Conservation (phyloP, 2,113 vertebrate species). For the Spermophilus dauricus region DNA sequence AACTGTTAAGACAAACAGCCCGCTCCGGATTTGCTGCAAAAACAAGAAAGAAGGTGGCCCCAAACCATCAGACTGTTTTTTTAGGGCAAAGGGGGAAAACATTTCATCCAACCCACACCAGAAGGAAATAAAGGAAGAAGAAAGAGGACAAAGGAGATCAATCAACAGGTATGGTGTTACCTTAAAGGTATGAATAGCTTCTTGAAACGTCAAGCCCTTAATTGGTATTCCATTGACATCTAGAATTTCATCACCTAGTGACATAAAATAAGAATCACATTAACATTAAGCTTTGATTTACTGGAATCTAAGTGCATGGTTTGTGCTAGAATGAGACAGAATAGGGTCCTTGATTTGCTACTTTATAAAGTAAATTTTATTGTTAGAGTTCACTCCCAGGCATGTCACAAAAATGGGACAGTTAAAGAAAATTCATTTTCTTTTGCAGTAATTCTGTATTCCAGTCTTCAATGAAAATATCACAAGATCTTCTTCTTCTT, state of each 20-base stretch:
- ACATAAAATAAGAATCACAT: slow-evolving; percentile 75
- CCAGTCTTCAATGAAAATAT: slow-evolving; percentile 59
- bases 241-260: slow-evolving; percentile 95
- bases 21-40: slow-evolving; percentile 96
- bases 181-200: slow-evolving; percentile 99
- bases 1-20: slow-evolving; percentile 95
- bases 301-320: neutral
- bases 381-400: slow-evolving; percentile 42
- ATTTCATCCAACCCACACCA: neutral
- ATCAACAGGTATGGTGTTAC: slow-evolving; percentile 83
- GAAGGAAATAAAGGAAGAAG: slow-evolving; percentile 3
- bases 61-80: neutral
- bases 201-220: slow-evolving; percentile 96
- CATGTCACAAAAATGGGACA: slow-evolving; percentile 47
- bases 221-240: slow-evolving; percentile 98
- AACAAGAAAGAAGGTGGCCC: slow-evolving; percentile 12
- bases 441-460: slow-evolving; percentile 40
- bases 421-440: slow-evolving; percentile 40
- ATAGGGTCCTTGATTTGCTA: slow-evolving; percentile 5
- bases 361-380: slow-evolving; percentile 62
- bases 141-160: neutral
- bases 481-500: slow-evolving; percentile 28
- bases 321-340: neutral
- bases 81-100: neutral
- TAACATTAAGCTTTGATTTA: slow-evolving; percentile 38